Conservation (phyloP, 2,797 vertebrate genomes). For the Falco berigora region DNA sequence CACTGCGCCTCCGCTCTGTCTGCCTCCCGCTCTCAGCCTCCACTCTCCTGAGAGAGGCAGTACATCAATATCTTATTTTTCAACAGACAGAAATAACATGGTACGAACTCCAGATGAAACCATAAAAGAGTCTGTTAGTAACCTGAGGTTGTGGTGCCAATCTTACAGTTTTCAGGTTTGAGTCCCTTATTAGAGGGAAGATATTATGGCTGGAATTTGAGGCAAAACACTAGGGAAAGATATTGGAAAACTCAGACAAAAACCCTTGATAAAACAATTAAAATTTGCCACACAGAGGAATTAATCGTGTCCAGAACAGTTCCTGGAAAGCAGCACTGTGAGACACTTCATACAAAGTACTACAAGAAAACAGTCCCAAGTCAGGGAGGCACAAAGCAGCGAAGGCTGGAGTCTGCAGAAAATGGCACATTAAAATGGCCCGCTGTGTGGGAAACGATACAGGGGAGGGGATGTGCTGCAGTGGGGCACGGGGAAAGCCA, state of each 20-base stretch:
- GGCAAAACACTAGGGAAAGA: constrained; percentile 19
- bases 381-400: not conserved
- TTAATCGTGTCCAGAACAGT: not conserved
- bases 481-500: not conserved
- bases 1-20: too few species aligned
- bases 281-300: not conserved
- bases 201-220: constrained; percentile 28
- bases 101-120: not conserved
- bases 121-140: not conserved
- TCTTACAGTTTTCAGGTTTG: not conserved
- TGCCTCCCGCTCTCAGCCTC: not conserved
- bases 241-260: not conserved
- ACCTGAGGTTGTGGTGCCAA: not conserved
- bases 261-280: constrained; percentile 35
- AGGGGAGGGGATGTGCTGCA: not conserved
- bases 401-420: not conserved
- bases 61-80: not conserved
- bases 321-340: constrained; percentile 23
- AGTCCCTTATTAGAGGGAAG: not conserved
- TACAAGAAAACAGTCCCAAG: not conserved
- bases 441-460: not conserved
- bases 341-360: not conserved
- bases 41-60: not conserved
- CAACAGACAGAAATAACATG: not conserved
- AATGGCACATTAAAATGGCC: not conserved